These are phyloP conservation scores for Sebastes nivosus DNA, from an alignment of 2,797 vertebrate species.

Conservation along the genomic window DNA sequence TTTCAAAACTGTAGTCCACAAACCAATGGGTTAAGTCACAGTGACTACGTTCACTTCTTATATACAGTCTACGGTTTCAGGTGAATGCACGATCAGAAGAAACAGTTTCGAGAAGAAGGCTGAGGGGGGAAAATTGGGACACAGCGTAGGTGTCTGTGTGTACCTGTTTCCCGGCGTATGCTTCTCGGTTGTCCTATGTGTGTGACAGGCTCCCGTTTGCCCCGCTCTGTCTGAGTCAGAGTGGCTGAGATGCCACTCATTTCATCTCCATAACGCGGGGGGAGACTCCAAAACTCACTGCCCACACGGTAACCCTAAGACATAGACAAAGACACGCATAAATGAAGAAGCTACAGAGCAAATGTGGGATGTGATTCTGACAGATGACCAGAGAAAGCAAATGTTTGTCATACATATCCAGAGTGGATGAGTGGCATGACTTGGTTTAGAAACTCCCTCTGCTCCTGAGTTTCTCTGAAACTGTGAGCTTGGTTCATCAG, in stretches of 20 bases:
- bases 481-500: slow-evolving; percentile 85
- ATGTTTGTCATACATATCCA: slow-evolving; percentile 78
- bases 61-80: neutral
- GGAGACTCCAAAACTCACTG: slow-evolving; percentile 89
- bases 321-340: slow-evolving; percentile 5
- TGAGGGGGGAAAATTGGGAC: neutral
- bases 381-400: neutral
- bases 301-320: slow-evolving; percentile 82
- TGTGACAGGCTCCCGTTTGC: slow-evolving; percentile 79
- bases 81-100: neutral
- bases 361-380: neutral
- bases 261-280: slow-evolving; percentile 87
- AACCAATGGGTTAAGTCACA: too few species aligned
- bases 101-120: neutral
- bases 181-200: slow-evolving; percentile 80
- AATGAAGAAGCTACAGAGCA: neutral
- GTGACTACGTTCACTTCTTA: too few species aligned
- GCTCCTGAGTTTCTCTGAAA: slow-evolving; percentile 87
- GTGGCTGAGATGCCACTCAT: slow-evolving; percentile 86
- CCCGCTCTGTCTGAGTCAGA: slow-evolving; percentile 84
- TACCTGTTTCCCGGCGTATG: slow-evolving; percentile 76
- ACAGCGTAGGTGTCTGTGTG: neutral
- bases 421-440: slow-evolving; percentile 78
- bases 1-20: too few species aligned
- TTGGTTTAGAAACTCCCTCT: slow-evolving; percentile 82